Evolutionary conservation across 2,113 vertebrate genomes (phyloP), one percentile per base, ranked within the genome.

Genomic region (Megaceryle maxima): DNA sequence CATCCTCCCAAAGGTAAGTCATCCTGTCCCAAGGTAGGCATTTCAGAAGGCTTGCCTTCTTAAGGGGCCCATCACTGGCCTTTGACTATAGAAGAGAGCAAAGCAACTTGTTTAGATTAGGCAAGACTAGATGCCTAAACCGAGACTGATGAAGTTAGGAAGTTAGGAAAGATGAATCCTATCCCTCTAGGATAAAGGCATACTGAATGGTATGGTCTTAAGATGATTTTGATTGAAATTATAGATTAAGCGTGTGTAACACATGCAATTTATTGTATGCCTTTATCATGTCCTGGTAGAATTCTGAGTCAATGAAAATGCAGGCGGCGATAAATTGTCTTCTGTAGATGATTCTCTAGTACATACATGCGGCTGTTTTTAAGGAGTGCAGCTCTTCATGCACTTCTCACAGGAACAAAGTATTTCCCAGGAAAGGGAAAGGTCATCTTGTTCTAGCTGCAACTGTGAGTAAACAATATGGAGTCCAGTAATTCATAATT

Each of bases 171-270:
- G 17, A 35, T 4, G 13, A 63, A 82, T 91, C 94, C 28, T 67
- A 14, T 7, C 3, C 20, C 35, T 60, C 43, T 56, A 64, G 29
- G 51, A 51, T 10, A 84, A 68, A 82, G 18, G 7, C 4, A 50
- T 44, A 50, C 6, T 55, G 31, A 85, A 88, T 35, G 3, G 6
- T 35, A 43, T 70, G 7, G 25, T 21, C 18, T 60, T 80, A 13
- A 69, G 74, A 53, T 92, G 15, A 33, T 94, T 88, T 94, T 87
- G 82, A 53, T 76, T 94, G 59, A 39, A 78, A 88, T 35, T 78
- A 55, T 46, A 73, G 46, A 16, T 48, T 51, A 95, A 92, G 6
- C 62, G 60, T 6, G 2, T 74, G 20, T 57, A 91, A 63, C 37
- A 48, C 2, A 3, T 53, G 28, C 51, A 57, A 50, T 85, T 92